Evolutionary conservation across 1,140 invertebrate genomes (phyloP), one percentile per base, ranked within the genome.

Genomic region (Drosophila fuyamai): DNA sequence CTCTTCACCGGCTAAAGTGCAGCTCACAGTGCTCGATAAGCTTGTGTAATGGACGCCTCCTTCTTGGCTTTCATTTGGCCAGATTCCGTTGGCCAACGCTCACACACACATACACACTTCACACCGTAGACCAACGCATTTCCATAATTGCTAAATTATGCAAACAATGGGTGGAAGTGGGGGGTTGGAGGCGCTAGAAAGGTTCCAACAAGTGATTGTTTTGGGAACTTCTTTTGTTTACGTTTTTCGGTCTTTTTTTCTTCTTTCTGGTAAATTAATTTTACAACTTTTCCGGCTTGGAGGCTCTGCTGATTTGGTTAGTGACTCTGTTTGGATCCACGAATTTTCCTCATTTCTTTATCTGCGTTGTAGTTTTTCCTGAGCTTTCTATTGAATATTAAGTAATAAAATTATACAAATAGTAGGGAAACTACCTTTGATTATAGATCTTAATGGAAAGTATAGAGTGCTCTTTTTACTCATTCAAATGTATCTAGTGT

Each of bases 141-240:
- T 88, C 84, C 84, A 89, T 88, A 88, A 89, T 88, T 89, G 84
- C 85, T 88, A 84, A 89, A 88, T 89, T 89, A 88, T 89, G 80
- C 80, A 80, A 76, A 78, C 32, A 41, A 43, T 43, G 50, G 40
- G 43, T 10, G 12, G n/a, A 23, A 9, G 13, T 40, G 14, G 58
- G 46, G 35, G 32, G 32, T 0, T 0, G 23, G 23, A 61, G 74
- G 61, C 60, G 67, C 63, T 59, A 56, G 43, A 68, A 81, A 67
- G 54, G 55, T 67, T 57, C 76, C 76, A 79, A 80, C 84, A 84
- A 89, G 76, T 88, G 83, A 61, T 54, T 62, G 59, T 58, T 78
- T 86, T 67, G 65, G 62, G 50, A 61, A 48, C 40, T 70, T 84
- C 76, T 71, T 83, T 83, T 85, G 74, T 79, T 79, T 76, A 16